Evolutionary conservation across 1,140 invertebrate species (phyloP).

Genomic region (Maniola jurtina): DNA sequence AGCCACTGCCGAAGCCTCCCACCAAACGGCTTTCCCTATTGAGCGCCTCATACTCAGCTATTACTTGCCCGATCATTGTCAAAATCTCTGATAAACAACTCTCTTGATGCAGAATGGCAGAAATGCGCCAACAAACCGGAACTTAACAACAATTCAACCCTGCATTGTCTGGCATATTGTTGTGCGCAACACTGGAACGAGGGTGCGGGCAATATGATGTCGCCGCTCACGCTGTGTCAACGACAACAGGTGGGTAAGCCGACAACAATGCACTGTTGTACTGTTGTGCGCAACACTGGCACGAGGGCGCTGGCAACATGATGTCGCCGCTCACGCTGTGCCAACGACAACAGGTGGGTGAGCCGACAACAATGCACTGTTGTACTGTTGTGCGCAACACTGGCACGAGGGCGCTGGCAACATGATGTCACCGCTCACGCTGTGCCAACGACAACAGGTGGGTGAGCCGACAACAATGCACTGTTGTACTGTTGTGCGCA

Average conservation of each 20-base stretch:
- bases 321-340: slow-evolving; percentile 36
- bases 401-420: too few relatives aligned
- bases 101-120: slow-evolving; percentile 64
- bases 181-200: slow-evolving; percentile 65
- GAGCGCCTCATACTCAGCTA: too few relatives aligned
- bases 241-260: slow-evolving; percentile 59
- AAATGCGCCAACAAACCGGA: slow-evolving; percentile 55
- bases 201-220: slow-evolving; percentile 65
- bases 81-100: not conserved
- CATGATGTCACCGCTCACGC: slow-evolving; percentile 28
- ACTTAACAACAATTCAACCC: slow-evolving; percentile 54
- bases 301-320: too few relatives aligned
- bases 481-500: not conserved
- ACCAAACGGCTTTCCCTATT: too few relatives aligned
- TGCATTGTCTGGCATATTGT: slow-evolving; percentile 62
- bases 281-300: slow-evolving; percentile 13
- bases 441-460: slow-evolving; percentile 19
- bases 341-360: slow-evolving; percentile 45
- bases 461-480: too few relatives aligned
- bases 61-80: not conserved
- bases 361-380: too few relatives aligned
- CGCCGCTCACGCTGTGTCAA: slow-evolving; percentile 68
- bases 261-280: too few relatives aligned
- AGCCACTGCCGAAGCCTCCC: too few relatives aligned
- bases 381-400: too few relatives aligned